Base-by-base conservation (phyloP, 2,888 invertebrate genomes). In the Lithophane socia region DNA sequence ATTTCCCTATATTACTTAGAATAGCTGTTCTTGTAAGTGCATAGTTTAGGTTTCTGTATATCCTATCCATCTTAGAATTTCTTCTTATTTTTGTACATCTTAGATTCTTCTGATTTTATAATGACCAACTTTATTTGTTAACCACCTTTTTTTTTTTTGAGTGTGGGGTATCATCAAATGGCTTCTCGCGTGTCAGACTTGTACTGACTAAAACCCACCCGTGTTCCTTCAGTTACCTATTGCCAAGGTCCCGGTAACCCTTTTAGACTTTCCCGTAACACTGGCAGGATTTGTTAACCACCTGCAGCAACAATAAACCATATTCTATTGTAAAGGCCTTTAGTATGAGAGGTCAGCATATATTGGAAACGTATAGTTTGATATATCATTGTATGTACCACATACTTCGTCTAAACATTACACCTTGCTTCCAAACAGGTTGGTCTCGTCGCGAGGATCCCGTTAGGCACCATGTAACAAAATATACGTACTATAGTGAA, bases 381-480 rank as follows among this genome's bases (percentile, higher is more conserved):
- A 58, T 58, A 58, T 60, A 29, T 24, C 29, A 18, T 29, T 29
- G 60, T 44, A 12, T 58, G 64, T 65, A 68, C 49, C 64, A 67
- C 44, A 72, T 61, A 73, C 67, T 85, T 78, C 52, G 61, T 60
- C 84, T 86, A 83, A 86, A 83, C 83, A 79, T 76, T 83, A 76
- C 84, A 84, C 84, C 84, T 84, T 86, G 84, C 84, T 54, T 10
- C 52, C 64, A 81, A 84, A 84, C 84, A 76, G 86, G 84, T 84
- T 83, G 42, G 47, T 54, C 73, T 42, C 65, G 73, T 71, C 77
- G 67, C 56, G 65, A 70, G 68, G 54, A 68, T 86, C 83, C 88
- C 88, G 88, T 88, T 88, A 88, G 52, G 61, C 65, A 64, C 49
- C 52, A 68, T 84, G 82, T 86, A 85, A 87, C 85, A 80, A 76